Conservation (phyloP, 2,113 vertebrate species). For the Typhlomys cinereus region DNA sequence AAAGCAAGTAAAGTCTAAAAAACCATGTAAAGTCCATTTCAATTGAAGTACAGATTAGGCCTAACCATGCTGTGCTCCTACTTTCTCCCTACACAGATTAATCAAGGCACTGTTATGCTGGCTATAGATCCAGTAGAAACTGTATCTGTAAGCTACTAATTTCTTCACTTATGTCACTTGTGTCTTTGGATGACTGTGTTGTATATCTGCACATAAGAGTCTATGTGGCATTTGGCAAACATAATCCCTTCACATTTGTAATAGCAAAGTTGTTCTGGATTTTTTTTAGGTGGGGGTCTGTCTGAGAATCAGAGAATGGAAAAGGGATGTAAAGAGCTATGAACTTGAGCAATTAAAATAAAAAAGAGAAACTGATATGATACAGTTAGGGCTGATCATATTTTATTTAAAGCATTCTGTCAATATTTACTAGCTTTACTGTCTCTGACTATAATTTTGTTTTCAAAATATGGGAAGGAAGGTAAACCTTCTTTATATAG, state of each 20-base stretch:
- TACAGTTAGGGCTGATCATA: neutral
- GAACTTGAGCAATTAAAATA: neutral
- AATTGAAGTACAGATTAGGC: neutral
- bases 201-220: neutral
- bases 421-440: neutral
- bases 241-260: neutral
- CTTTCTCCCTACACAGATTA: neutral
- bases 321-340: neutral
- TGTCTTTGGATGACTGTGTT: neutral
- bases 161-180: neutral
- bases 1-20: neutral
- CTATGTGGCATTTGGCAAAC: neutral
- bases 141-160: neutral
- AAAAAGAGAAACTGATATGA: neutral
- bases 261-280: neutral
- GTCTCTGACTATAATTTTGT: neutral
- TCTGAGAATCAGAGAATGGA: neutral
- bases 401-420: neutral
- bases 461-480: neutral
- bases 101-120: neutral
- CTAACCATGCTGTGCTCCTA: neutral
- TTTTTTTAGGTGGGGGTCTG: neutral
- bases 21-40: neutral
- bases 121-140: neutral
- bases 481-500: neutral